Base-by-base conservation (phyloP, 2,797 vertebrate species). In the Gouania willdenowi region DNA sequence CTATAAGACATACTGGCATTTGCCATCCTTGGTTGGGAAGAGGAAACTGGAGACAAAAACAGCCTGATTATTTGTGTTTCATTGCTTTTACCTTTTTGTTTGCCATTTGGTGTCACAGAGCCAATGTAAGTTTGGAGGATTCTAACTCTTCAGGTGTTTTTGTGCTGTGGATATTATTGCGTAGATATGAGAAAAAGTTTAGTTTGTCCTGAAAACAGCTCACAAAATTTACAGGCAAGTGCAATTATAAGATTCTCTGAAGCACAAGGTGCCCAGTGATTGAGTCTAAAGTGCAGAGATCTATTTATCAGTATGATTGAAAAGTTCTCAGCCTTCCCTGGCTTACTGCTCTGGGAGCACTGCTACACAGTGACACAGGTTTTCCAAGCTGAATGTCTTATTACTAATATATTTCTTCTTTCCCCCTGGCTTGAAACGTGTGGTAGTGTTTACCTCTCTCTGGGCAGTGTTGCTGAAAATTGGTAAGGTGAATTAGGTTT, bases 401-500 rank as follows among this genome's bases (percentile, higher is more conserved):
- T 71, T 79, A 70, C 52, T 70, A 77, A 71, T 68, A 68, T 40
- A 23, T 41, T 72, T 64, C 68, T 61, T 70, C 67, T 13, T n/a
- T n/a, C 8, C 66, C 76, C 62, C 78, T 69, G 73, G 72, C 73
- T 50, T 71, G 59, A 61, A 54, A 71, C 67, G 66, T 54, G 74
- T 66, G 44, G 72, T 64, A 58, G 75, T 82, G 78, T 83, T 84
- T 76, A 83, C 75, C 71, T 76, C 77, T 81, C 79, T 73, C 54
- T 75, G 77, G 79, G 79, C 79, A 82, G 44, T 61, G 75, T 85
- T 78, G 82, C 85, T 81, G 74, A 85, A 86, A 87, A 86, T 84
- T 84, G 82, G 60, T 76, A 61, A 65, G 79, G 77, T 75, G 84
- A 81, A 86, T 81, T 68, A 67, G 65, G 72, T 62, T 60, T 62